Evolutionary conservation across 2,888 invertebrate species (phyloP).

Genomic region (Drosophila ochracea): DNA sequence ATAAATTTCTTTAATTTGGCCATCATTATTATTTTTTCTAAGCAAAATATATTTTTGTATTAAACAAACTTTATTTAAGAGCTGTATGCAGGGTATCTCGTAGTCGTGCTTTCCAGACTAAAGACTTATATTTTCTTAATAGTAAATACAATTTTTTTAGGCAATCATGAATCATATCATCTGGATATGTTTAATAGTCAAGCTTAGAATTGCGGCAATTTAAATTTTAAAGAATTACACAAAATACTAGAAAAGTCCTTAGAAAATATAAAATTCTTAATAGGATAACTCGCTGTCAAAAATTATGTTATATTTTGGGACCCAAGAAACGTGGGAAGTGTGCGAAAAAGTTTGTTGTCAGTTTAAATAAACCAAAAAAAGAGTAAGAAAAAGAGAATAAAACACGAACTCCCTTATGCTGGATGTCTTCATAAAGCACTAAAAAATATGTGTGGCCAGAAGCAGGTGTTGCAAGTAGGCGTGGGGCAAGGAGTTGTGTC

Average conservation of each 20-base stretch:
- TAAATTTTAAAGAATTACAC: not conserved
- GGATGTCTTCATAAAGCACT: constrained; percentile 32
- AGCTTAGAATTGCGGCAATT: not conserved
- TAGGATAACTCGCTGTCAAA: not conserved
- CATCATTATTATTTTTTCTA: no score
- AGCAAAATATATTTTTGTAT: not conserved
- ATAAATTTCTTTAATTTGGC: no score
- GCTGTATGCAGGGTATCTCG: not conserved
- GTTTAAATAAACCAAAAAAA: constrained; percentile 23
- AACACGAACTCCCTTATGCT: constrained; percentile 28
- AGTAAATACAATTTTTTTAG: not conserved
- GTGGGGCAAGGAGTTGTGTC: not conserved
- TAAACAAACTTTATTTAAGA: not conserved
- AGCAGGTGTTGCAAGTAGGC: not conserved
- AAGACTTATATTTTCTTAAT: not conserved
- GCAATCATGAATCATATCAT: not conserved
- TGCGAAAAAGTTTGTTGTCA: constrained; percentile 41
- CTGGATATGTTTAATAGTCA: not conserved
- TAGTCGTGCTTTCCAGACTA: not conserved
- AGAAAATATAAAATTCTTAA: not conserved
- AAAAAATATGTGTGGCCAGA: constrained; percentile 34
- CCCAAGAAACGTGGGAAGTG: constrained; percentile 5
- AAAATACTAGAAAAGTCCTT: not conserved
- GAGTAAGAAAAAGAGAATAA: not conserved
- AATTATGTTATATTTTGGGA: not conserved